Evolutionary conservation across 2,888 invertebrate species (phyloP).

Genomic region (Prostheceraeus crozeri): DNA sequence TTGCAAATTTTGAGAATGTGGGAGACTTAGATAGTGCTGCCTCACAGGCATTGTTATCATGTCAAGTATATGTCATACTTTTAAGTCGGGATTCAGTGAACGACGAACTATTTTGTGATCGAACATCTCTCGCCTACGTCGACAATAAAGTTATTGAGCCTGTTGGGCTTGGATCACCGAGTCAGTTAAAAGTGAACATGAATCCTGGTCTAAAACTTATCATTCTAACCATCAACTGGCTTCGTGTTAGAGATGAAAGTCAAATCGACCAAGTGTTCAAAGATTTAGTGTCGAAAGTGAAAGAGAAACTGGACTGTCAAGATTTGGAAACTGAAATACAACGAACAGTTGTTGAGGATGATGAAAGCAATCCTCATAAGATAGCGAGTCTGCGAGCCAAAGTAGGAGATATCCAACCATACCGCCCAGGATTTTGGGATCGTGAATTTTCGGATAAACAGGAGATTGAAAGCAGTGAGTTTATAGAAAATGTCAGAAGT

Average conservation of each 20-base stretch:
- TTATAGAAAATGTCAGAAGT: not conserved
- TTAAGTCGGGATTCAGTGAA: not conserved
- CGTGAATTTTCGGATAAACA: too few species aligned
- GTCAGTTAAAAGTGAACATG: not conserved
- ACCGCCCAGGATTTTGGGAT: not conserved
- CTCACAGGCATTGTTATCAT: too few species aligned
- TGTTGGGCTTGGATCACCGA: not conserved
- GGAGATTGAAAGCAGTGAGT: conserved; percentile 4
- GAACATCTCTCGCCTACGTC: conserved; percentile 11
- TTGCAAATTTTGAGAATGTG: too few species aligned
- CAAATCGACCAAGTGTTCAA: too few species aligned
- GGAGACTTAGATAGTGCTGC: too few species aligned
- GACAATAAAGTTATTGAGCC: conserved; percentile 1
- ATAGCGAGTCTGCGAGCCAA: not conserved
- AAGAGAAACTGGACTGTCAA: not conserved
- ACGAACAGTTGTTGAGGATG: not conserved
- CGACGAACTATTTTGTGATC: not conserved
- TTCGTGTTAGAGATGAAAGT: not conserved
- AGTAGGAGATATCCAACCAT: not conserved
- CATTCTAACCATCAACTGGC: conserved; percentile 8
- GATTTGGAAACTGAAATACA: not conserved
- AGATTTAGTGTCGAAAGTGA: too few species aligned
- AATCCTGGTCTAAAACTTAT: not conserved
- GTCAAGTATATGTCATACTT: not conserved
- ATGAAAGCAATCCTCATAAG: not conserved